Evolutionary conservation across 1,140 invertebrate species (phyloP), one percentile per base, ranked within the genome.

Genomic region (Euura lappo): DNA sequence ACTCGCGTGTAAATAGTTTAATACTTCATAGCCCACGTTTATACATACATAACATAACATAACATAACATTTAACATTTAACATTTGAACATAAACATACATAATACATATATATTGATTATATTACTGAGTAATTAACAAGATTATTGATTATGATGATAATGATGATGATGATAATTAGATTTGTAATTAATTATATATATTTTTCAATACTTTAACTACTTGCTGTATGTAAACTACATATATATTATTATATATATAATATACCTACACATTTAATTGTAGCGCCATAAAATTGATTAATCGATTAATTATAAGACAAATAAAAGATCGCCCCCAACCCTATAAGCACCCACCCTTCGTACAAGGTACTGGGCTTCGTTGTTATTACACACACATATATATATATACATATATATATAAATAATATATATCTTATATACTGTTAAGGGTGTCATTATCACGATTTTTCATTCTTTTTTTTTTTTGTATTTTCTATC

Each of bases 181-280:
- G 83, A 87, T 86, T 86, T 87, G 81, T 86, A 87, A 87, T 85
- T 84, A 83, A 84, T 82, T 84, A 84, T 80, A 84, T 80, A 87
- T 86, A 87, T 87, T 86, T 87, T 86, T 87, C 84, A 86, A 87
- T 86, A 86, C 84, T 83, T 85, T 84, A 85, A 85, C 83, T 86
- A 87, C 83, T 85, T 80, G 80, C 82, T 87, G 81, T 84, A 84
- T 84, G 80, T 85, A 81, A 85, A 84, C 80, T 80, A 83, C 44
- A 68, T n/a, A 51, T 51, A n/a, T n/a, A 51, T 51, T 7, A 7
- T 8, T 51, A n/a, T n/a, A n/a, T n/a, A 8, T 7, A 8, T 7
- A 81, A 82, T 77, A 84, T 80, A 82, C 74, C 76, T 75, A 78
- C 71, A 70, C 65, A 75, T 72, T 72, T 70, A 75, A 66, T 70